These are phyloP conservation scores for Cariama cristata DNA, from an alignment of 2,113 vertebrate species.

Conservation along the genomic window DNA sequence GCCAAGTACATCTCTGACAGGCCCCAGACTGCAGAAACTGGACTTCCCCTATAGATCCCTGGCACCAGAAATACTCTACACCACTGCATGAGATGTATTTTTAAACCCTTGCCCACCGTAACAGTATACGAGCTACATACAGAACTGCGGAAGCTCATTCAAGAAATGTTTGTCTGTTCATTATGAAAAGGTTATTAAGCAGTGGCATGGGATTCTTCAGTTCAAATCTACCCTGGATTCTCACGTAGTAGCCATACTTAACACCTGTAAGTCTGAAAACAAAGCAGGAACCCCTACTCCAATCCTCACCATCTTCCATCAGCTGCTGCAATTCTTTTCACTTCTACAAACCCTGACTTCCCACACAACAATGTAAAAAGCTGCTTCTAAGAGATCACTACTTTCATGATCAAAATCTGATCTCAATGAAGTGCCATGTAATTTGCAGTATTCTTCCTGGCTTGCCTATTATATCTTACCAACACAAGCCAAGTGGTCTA, in stretches of 20 bases:
- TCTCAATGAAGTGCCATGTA: not conserved
- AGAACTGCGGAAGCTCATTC: not conserved
- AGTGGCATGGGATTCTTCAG: not conserved
- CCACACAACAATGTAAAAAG: not conserved
- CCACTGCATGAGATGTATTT: too few species aligned
- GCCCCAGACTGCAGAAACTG: not conserved
- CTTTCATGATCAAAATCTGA: not conserved
- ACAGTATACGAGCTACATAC: not conserved
- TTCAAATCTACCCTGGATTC: not conserved
- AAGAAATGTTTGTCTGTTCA: not conserved
- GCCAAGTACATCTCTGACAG: not conserved
- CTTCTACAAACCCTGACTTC: not conserved
- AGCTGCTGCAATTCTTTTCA: not conserved
- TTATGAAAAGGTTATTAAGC: not conserved
- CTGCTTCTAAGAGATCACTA: not conserved
- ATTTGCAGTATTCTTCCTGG: not conserved
- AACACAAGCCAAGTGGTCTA: not conserved
- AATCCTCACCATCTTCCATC: not conserved
- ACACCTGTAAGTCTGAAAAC: not conserved
- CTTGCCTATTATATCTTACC: not conserved
- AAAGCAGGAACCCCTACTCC: not conserved
- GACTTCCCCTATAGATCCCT: not conserved
- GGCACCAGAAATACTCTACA: not conserved
- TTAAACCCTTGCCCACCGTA: not conserved
- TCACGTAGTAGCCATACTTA: not conserved